A percentile compares a stretch with the other conserved stretches of the same genome.
phyloP scores from a whole-genome alignment of 2,888 invertebrate genomes.

The Galerucella pusilla region DNA sequence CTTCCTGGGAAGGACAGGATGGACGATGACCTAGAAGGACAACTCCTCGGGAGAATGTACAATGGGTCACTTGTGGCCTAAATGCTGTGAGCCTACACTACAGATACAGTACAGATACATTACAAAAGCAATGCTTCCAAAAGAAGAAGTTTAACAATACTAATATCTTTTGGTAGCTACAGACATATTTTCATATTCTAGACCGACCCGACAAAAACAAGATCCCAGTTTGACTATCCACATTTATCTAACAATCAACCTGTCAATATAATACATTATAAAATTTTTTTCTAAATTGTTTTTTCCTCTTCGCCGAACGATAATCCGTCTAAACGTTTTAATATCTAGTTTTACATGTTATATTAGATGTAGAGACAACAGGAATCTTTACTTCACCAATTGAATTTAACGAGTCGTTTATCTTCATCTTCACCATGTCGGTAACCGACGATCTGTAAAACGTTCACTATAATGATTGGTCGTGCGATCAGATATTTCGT shows the following conservation, averaged over 20 bases:
- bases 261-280: background rate
- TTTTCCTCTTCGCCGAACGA: background rate
- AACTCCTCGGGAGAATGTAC: too few species aligned
- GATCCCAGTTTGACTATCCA: too few species aligned
- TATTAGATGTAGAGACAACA: constrained; percentile 12
- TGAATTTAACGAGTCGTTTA: constrained; percentile 39
- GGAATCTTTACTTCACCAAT: constrained; percentile 36
- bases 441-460: constrained; percentile 37
- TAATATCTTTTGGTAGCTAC: too few species aligned
- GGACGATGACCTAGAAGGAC: too few species aligned
- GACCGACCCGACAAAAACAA: too few species aligned
- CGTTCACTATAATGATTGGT: constrained; percentile 35
- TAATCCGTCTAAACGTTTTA: constrained; percentile 24
- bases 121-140: too few species aligned
- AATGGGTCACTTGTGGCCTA: too few species aligned
- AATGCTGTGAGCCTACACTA: too few species aligned
- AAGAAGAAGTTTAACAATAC: too few species aligned
- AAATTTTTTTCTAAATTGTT: background rate
- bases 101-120: too few species aligned
- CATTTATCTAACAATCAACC: background rate
- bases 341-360: constrained; percentile 22
- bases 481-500: constrained; percentile 35
- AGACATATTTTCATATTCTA: too few species aligned
- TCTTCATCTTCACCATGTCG: constrained; percentile 34
- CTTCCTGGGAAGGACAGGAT: too few species aligned